Base-by-base conservation (phyloP, 2,888 invertebrate genomes). In the Scaptomyza cyrtandrae region DNA sequence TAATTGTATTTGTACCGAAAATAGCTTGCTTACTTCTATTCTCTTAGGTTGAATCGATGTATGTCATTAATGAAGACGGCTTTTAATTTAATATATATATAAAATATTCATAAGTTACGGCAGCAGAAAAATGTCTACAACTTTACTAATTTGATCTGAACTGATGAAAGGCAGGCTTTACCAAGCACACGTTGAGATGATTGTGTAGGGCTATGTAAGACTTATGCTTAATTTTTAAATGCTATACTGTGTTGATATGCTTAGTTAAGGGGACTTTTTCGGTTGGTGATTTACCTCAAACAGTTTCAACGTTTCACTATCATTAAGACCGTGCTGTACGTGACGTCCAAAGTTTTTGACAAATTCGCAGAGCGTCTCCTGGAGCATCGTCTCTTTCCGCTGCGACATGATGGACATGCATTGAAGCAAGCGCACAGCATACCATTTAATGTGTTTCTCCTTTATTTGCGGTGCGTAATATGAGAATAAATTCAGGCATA, bases 361-460 rank as follows among this genome's bases (percentile, higher is more conserved):
- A 71, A 92, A 92, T 24, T 92, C 92, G 39, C 88, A 80, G 9
- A 92, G 78, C 7, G 92, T 90, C 63, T 92, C 92, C 44, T 91
- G 89, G 4, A 92, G 79, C 27, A 90, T 78, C 0, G 91, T 90
- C 90, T 97, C 97, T 58, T 94, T 93, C 45, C 97, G 93, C 78
- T 94, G 94, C 3, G 95, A 93, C 66, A 97, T 95, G 75, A 94
- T 94, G n/a, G 94, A 93, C 71, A 97, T 92, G 77, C 95, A 96
- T 1, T 96, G 96, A 75, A 96, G 92, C 64, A 97, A 91, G 90
- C 96, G 96, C 41, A 94, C 93, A 14, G 96, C 95, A 90, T 96
- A 97, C 39, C 95, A 95, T 88, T 96, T 95, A 71, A 96, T 95
- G 91, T 96, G 96, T 64, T 95, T 94, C 19, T 97, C 96, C 67